Conservation (phyloP, 2,113 vertebrate species). For the Ameiurus melas region DNA sequence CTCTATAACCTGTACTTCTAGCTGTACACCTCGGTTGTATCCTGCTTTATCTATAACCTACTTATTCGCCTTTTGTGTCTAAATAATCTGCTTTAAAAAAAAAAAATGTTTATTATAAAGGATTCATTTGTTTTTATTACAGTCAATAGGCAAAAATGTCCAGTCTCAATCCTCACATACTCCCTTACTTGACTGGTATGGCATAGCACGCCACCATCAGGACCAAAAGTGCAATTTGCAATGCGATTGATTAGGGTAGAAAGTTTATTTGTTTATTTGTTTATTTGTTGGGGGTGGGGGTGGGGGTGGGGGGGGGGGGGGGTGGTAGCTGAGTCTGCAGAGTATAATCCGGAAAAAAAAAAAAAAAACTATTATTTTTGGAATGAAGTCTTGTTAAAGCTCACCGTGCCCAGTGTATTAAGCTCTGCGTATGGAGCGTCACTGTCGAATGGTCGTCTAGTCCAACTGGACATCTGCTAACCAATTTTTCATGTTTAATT, state of each 20-base stretch:
- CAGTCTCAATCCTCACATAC: not conserved
- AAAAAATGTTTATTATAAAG: not conserved
- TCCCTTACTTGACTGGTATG: not conserved
- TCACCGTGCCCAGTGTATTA: too few relatives aligned
- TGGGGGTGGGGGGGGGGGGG: too few relatives aligned
- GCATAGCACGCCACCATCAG: not conserved
- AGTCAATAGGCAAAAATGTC: not conserved
- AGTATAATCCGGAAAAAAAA: too few relatives aligned
- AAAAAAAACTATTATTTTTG: not conserved
- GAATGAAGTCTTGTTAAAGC: not conserved
- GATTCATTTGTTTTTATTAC: not conserved
- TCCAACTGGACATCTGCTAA: not conserved
- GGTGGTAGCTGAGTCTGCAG: not conserved
- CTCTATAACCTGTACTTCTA: not conserved
- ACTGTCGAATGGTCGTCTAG: not conserved
- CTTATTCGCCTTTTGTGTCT: not conserved
- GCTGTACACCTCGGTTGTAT: not conserved
- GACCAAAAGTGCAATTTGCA: not conserved
- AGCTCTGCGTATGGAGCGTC: not conserved
- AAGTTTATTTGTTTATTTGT: too few relatives aligned
- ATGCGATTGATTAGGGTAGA: not conserved
- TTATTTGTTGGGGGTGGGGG: too few relatives aligned
- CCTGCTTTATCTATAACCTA: too few relatives aligned
- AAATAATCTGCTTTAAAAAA: not conserved
- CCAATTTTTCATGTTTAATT: not conserved